These are phyloP conservation scores for Semaprochilodus insignis DNA, from an alignment of 2,797 vertebrate species.

Conservation along the genomic window DNA sequence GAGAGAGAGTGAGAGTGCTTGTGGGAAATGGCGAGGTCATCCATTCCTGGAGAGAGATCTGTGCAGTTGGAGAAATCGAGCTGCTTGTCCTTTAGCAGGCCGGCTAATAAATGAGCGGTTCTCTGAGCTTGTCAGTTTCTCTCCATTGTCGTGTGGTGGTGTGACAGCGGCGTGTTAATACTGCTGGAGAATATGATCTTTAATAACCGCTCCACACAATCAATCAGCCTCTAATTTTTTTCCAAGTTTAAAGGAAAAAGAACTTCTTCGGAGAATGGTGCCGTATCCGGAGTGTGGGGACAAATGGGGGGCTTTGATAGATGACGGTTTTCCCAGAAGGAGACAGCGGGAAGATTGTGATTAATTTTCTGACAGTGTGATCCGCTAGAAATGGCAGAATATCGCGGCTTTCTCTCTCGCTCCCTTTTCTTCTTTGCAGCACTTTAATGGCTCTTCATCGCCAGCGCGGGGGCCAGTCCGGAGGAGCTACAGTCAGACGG, in stretches of 20 bases:
- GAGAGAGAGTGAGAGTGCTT: conserved; percentile 17
- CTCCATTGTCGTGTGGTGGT: conserved; percentile 32
- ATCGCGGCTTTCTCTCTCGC: no score
- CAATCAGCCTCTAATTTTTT: conserved; percentile 66
- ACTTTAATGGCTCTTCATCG: conserved; percentile 73
- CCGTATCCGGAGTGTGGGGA: conserved; percentile 59
- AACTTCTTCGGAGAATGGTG: conserved; percentile 56
- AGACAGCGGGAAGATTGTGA: conserved; percentile 77
- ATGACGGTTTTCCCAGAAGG: conserved; percentile 72
- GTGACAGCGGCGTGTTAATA: conserved; percentile 59
- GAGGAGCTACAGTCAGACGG: conserved; percentile 66
- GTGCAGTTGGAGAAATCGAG: conserved; percentile 9
- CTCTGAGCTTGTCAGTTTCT: conserved; percentile 44
- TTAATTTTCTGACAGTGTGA: conserved; percentile 74
- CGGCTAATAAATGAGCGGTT: conserved; percentile 52
- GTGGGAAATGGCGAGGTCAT: conserved; percentile 5
- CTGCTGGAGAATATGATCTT: conserved; percentile 67
- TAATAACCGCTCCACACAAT: conserved; percentile 69
- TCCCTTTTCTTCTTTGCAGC: conserved; percentile 61
- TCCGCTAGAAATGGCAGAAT: conserved; percentile 63
- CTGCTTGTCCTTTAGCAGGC: not conserved
- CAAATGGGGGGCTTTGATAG: conserved; percentile 70
- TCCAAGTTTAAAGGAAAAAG: conserved; percentile 67
- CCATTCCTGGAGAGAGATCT: not conserved
- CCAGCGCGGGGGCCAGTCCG: conserved; percentile 62